Percentiles rank a stretch among this genome's conserved stretches.
Evolutionary conservation across 1,140 invertebrate genomes (phyloP).

Genomic region (Hylaeus volcanicus): DNA sequence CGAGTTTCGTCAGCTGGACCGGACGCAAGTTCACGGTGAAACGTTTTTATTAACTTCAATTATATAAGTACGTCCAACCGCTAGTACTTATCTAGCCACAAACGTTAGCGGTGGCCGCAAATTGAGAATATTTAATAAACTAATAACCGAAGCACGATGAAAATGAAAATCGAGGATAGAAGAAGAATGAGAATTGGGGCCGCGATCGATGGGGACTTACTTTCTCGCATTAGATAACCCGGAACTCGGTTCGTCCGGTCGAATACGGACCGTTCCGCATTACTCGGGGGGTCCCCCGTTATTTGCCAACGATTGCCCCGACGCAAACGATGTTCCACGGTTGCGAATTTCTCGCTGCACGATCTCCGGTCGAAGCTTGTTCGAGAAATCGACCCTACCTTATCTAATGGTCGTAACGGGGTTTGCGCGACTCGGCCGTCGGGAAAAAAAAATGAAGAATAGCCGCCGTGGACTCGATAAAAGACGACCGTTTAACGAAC

Average conservation of each 20-base stretch:
- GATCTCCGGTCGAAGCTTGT: constrained; percentile 40
- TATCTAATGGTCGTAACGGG: constrained; percentile 51
- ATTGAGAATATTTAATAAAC: too few relatives aligned
- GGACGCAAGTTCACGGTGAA: constrained; percentile 18
- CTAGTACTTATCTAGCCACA: too few relatives aligned
- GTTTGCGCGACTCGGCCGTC: constrained; percentile 5
- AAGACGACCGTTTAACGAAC: constrained; percentile 64
- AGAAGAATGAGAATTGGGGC: constrained; percentile 44
- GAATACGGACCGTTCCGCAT: neutral
- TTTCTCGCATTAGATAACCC: constrained; percentile 60
- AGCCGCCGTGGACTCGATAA: neutral
- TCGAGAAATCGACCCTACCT: constrained; percentile 38
- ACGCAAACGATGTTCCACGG: neutral
- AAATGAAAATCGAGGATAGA: too few relatives aligned
- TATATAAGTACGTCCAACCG: too few relatives aligned
- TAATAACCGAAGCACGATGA: too few relatives aligned
- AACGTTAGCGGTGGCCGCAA: too few relatives aligned
- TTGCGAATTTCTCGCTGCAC: constrained; percentile 34
- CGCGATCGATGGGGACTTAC: constrained; percentile 21
- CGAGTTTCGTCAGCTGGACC: neutral
- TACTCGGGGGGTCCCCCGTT: neutral
- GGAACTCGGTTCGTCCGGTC: constrained; percentile 16
- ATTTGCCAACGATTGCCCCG: neutral
- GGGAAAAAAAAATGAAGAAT: constrained; percentile 14
- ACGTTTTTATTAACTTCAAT: neutral